Conservation (phyloP, 53 echinoderm and acorn worm species). For the Crossaster papposus region DNA sequence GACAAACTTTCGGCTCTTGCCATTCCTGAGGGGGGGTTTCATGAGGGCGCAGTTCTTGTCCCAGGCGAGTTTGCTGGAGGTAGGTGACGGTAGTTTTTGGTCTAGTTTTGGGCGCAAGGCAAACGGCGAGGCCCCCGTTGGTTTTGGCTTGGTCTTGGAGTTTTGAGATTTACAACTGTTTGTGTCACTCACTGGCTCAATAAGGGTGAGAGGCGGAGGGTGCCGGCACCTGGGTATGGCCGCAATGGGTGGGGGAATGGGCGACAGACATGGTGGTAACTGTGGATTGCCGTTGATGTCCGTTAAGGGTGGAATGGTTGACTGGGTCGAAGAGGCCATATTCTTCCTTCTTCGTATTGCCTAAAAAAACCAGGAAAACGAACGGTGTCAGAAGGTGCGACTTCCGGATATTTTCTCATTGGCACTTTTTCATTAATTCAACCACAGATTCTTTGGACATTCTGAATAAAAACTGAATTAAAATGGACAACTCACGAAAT, state of each 20-base stretch:
- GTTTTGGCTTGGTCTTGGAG: slow-evolving; percentile 30
- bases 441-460: no score
- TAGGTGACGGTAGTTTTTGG: slow-evolving; percentile 72
- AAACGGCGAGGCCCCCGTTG: slow-evolving; percentile 4
- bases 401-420: no score
- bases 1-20: slow-evolving; percentile 30
- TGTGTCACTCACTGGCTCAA: slow-evolving; percentile 68
- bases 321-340: slow-evolving; percentile 39
- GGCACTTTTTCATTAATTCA: background rate
- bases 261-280: slow-evolving; percentile 82
- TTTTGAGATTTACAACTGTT: slow-evolving; percentile 30
- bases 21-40: slow-evolving; percentile 64
- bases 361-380: slow-evolving; percentile 11
- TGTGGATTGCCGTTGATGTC: slow-evolving; percentile 51
- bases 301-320: slow-evolving; percentile 42
- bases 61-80: slow-evolving; percentile 66
- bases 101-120: slow-evolving; percentile 10
- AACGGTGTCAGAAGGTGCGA: background rate
- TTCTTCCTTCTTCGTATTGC: slow-evolving; percentile 62
- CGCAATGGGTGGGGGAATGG: slow-evolving; percentile 90
- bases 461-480: background rate
- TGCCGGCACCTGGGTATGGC: slow-evolving; percentile 73
- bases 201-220: slow-evolving; percentile 92
- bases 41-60: slow-evolving; percentile 58
- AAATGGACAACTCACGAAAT: no score